Percentiles rank a stretch among this genome's conserved stretches.
These are phyloP conservation scores for Dolomedes plantarius DNA, from an alignment of 2,888 invertebrate genomes.

Conservation along the genomic window DNA sequence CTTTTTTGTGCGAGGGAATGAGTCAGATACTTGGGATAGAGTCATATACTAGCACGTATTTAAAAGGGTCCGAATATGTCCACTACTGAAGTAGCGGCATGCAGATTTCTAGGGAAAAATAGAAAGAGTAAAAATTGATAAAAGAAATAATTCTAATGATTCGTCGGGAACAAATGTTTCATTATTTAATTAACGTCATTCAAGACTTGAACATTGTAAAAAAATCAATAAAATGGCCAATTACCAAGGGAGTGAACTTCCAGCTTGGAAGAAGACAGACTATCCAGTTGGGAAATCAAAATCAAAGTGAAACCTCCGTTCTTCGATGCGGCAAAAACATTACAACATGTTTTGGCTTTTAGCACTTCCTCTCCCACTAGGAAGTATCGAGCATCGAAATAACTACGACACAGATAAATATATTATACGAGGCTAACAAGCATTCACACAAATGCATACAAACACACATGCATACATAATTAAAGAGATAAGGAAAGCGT, in stretches of 20 bases:
- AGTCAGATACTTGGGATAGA: too few relatives aligned
- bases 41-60: too few relatives aligned
- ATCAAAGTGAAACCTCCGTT: background rate
- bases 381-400: background rate
- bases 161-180: background rate
- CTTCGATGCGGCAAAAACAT: background rate
- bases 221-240: background rate
- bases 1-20: too few relatives aligned
- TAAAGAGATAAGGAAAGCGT: too few relatives aligned
- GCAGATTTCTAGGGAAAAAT: too few relatives aligned
- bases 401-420: background rate
- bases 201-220: background rate
- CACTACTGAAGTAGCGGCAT: too few relatives aligned
- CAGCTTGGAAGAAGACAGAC: background rate
- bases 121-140: too few relatives aligned
- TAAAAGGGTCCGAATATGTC: too few relatives aligned
- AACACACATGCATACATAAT: too few relatives aligned
- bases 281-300: background rate
- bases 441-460: background rate
- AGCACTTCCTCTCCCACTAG: background rate
- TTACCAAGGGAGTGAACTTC: background rate
- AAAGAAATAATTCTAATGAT: background rate
- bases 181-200: background rate
- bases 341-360: conserved; percentile 5
- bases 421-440: background rate